These are phyloP conservation scores for Neomicropteryx cornuta DNA, from an alignment of 1,140 invertebrate species.

Conservation along the genomic window DNA sequence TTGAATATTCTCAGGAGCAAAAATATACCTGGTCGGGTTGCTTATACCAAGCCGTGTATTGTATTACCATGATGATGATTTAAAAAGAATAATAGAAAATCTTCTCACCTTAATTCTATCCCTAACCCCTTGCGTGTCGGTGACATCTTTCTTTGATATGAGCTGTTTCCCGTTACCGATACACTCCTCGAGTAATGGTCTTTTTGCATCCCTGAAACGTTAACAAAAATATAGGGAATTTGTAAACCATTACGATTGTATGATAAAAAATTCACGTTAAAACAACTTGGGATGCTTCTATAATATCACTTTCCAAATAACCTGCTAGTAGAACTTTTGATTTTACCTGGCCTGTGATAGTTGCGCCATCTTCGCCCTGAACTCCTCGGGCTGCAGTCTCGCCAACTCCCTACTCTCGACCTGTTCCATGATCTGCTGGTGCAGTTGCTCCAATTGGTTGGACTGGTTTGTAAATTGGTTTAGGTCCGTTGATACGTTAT, in stretches of 20 bases:
- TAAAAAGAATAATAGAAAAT: slow-evolving; percentile 1
- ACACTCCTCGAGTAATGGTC: slow-evolving; percentile 60
- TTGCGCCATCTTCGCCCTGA: slow-evolving; percentile 49
- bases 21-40: too few relatives aligned
- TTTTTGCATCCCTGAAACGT: slow-evolving; percentile 33
- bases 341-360: slow-evolving; percentile 30
- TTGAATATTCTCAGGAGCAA: too few relatives aligned
- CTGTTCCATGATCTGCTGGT: slow-evolving; percentile 58
- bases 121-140: slow-evolving; percentile 72
- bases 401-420: slow-evolving; percentile 62
- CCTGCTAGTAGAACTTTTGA: too few relatives aligned
- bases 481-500: slow-evolving; percentile 65
- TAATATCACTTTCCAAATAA: too few relatives aligned
- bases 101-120: slow-evolving; percentile 65
- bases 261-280: too few relatives aligned
- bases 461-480: slow-evolving; percentile 60
- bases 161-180: slow-evolving; percentile 71
- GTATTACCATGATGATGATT: too few relatives aligned
- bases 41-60: too few relatives aligned
- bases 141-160: slow-evolving; percentile 80
- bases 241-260: too few relatives aligned
- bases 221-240: too few relatives aligned
- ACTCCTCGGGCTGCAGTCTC: slow-evolving; percentile 57
- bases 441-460: slow-evolving; percentile 57
- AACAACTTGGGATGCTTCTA: too few relatives aligned